These are phyloP conservation scores for Eolophus roseicapilla DNA, from an alignment of 2,113 vertebrate genomes.

Conservation along the genomic window DNA sequence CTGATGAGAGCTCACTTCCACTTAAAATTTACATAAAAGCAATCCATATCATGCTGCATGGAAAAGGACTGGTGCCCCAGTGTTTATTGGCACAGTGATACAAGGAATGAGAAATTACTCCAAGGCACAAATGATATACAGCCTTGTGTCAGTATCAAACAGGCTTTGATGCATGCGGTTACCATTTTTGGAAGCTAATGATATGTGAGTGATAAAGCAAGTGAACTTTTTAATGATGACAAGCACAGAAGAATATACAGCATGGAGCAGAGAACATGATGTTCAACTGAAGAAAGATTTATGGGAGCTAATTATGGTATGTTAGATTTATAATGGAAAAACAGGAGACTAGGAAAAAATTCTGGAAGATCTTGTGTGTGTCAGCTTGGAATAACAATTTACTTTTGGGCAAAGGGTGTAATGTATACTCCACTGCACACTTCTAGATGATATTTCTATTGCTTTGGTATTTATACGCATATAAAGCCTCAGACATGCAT, in stretches of 20 bases:
- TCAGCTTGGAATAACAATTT: background rate
- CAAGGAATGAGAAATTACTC: background rate
- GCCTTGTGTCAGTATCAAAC: background rate
- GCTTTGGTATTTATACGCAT: background rate
- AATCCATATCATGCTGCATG: background rate
- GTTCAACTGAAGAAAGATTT: background rate
- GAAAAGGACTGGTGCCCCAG: background rate
- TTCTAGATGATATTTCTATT: background rate
- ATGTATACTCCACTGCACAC: background rate
- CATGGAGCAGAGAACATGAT: background rate
- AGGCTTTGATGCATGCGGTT: background rate
- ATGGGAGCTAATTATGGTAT: background rate
- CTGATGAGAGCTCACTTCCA: constrained; percentile 39
- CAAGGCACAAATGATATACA: background rate
- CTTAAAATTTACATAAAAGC: constrained; percentile 41
- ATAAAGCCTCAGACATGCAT: background rate
- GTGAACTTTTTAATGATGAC: constrained; percentile 23
- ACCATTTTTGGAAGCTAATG: constrained; percentile 11
- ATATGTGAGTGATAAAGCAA: constrained; percentile 14
- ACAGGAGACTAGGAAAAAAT: background rate
- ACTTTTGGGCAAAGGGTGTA: background rate
- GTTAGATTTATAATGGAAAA: background rate
- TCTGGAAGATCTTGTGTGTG: background rate
- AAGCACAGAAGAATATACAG: background rate
- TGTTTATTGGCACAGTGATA: background rate